Base-by-base conservation (phyloP, 2,888 invertebrate genomes). In the Tortricodes alternella region DNA sequence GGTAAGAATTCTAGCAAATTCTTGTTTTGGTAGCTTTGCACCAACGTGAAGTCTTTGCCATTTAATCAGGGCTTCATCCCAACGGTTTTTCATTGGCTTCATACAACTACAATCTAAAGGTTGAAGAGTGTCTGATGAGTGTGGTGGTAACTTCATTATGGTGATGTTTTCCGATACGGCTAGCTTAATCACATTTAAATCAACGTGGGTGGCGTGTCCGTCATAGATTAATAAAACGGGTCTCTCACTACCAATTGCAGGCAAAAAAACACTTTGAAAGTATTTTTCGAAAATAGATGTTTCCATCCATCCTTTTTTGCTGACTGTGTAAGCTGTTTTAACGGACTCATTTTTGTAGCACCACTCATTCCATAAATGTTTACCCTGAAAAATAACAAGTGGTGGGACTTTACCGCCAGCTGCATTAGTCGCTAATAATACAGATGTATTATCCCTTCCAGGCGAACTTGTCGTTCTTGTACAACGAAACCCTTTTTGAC, bases 401-500 rank as follows among this genome's bases (percentile, higher is more conserved):
- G 76, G 78, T 19, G 71, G 71, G 8, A 62, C 63, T 62, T 76
- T 77, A 0, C 67, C 63, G 34, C 73, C 73, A 56, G 55, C 51
- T 24, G 66, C 67, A 66, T 41, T 66, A 38, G 55, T 58, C 15
- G 53, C 49, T 38, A 67, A 59, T 49, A 73, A 62, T 35, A 77
- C 64, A 23, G 74, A 73, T 13, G 64, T 70, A 59, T 74, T 76
- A 46, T 74, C 68, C 66, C 64, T 71, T 35, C 74, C 72, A 9
- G 68, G 62, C 15, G 68, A 68, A 38, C 68, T 64, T 44, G 65
- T 71, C 1, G 62, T 63, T 60, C 66, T 49, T 34, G 63, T 64
- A 37, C 62, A 51, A 8, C 65, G 53, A 37, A 21, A 3, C 21
- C 60, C 62, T 23, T 37, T 41, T n/a, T 50, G 41, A 18, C 62